Evolutionary conservation across 2,113 vertebrate genomes (phyloP).

Genomic region (Lates calcarifer): DNA sequence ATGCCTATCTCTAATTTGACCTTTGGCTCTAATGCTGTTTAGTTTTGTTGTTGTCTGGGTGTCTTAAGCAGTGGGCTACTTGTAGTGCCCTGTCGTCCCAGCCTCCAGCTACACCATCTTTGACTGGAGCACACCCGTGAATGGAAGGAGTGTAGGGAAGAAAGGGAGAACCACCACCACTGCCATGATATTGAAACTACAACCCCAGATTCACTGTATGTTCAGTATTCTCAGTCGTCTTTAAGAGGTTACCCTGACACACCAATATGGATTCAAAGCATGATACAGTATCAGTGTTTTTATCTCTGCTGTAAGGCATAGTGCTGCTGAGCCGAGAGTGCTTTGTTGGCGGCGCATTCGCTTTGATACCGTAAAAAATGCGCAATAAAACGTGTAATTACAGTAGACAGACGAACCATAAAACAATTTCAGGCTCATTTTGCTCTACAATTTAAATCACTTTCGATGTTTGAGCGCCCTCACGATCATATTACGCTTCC

Average conservation of each 20-base stretch:
- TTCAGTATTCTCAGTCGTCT: not conserved
- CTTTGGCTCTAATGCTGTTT: not conserved
- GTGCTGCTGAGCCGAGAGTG: not conserved
- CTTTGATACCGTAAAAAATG: not conserved
- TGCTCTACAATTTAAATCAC: not conserved
- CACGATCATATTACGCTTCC: not conserved
- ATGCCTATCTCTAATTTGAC: not conserved
- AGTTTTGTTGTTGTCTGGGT: not conserved
- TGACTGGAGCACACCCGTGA: not conserved
- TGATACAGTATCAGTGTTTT: too few relatives aligned
- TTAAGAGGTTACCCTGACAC: not conserved
- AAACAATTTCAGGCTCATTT: not conserved
- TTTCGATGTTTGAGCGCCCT: not conserved
- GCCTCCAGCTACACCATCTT: not conserved
- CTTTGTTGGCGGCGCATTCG: not conserved
- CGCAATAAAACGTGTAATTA: conserved; percentile 9
- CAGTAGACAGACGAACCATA: rapidly evolving
- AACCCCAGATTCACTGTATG: not conserved
- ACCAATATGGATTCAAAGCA: rapidly evolving
- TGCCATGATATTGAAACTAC: not conserved
- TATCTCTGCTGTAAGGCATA: not conserved
- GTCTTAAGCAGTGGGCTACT: not conserved
- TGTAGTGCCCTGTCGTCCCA: not conserved
- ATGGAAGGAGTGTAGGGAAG: conserved; percentile 9
- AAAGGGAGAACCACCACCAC: not conserved